Conservation (phyloP, 2,113 vertebrate genomes). For the Xerus inauris region DNA sequence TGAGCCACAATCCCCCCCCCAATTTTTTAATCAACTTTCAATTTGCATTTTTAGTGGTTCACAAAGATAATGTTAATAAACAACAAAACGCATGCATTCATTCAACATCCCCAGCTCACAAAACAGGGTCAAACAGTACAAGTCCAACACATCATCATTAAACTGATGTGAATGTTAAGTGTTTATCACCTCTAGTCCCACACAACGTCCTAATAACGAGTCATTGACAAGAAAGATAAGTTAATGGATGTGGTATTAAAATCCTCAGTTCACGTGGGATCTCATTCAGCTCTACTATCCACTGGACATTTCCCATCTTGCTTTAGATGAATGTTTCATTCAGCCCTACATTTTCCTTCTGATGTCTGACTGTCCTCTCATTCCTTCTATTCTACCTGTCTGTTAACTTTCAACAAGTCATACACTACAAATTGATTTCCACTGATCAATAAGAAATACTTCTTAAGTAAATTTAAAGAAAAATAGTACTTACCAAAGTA, state of each 20-base stretch:
- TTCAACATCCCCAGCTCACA: not conserved
- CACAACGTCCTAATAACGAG: not conserved
- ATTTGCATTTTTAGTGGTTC: constrained; percentile 39
- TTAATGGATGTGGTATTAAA: not conserved
- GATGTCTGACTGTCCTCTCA: not conserved
- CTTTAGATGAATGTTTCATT: not conserved
- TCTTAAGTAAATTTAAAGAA: not conserved
- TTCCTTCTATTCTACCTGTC: not conserved
- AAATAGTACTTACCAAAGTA: not conserved
- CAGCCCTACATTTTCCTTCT: not conserved
- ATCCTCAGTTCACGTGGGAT: not conserved
- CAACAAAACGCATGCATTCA: constrained; percentile 5
- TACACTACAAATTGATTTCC: not conserved
- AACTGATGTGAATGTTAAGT: not conserved
- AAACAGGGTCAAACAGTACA: not conserved
- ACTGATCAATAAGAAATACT: constrained; percentile 1
- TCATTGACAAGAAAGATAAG: not conserved
- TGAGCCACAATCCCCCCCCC: no score
- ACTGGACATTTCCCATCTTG: not conserved
- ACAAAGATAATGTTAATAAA: constrained; percentile 22
- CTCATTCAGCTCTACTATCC: not conserved
- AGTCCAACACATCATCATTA: not conserved
- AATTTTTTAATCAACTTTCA: constrained; percentile 29
- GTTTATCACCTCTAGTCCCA: not conserved
- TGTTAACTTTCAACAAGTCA: not conserved